Evolutionary conservation across 1,140 invertebrate species (phyloP).

Genomic region (Euura lappo): DNA sequence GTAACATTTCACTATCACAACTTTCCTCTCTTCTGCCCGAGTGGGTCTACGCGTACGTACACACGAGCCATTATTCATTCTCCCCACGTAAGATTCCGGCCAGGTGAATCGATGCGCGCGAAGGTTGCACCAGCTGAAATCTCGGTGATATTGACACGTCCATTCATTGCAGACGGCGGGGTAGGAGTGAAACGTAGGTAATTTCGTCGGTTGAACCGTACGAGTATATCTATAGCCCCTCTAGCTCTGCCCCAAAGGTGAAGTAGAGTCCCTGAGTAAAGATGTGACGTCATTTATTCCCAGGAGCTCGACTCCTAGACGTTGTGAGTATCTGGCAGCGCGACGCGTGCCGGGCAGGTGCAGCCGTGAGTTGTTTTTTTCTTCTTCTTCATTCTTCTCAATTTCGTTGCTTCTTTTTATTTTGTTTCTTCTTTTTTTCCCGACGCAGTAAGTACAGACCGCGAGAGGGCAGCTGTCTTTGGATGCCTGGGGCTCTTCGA

Average conservation of each 20-base stretch:
- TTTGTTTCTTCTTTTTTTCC: background rate
- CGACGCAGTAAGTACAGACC: background rate
- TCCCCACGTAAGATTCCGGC: background rate
- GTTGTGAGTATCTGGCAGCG: background rate
- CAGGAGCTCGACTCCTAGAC: background rate
- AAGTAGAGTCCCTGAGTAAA: too few relatives aligned
- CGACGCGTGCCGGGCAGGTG: conserved; percentile 3
- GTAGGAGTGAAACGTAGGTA: too few relatives aligned
- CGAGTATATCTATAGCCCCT: too few relatives aligned
- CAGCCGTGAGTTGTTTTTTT: background rate
- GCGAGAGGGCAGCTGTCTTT: conserved; percentile 1
- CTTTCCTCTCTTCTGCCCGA: background rate
- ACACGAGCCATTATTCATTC: background rate
- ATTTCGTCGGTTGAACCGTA: too few relatives aligned
- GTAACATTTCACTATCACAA: background rate
- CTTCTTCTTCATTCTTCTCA: background rate
- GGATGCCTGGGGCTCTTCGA: background rate
- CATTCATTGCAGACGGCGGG: background rate
- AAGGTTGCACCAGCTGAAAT: background rate
- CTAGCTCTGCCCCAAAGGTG: too few relatives aligned
- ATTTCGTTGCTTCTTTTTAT: background rate
- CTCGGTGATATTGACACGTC: background rate
- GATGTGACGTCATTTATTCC: background rate
- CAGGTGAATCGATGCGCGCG: background rate
- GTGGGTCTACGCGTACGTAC: background rate